A percentile compares a stretch with the other conserved stretches of the same genome.
Evolutionary conservation across 2,113 vertebrate species (phyloP).

Genomic region (Chaetorhynchus papuensis): DNA sequence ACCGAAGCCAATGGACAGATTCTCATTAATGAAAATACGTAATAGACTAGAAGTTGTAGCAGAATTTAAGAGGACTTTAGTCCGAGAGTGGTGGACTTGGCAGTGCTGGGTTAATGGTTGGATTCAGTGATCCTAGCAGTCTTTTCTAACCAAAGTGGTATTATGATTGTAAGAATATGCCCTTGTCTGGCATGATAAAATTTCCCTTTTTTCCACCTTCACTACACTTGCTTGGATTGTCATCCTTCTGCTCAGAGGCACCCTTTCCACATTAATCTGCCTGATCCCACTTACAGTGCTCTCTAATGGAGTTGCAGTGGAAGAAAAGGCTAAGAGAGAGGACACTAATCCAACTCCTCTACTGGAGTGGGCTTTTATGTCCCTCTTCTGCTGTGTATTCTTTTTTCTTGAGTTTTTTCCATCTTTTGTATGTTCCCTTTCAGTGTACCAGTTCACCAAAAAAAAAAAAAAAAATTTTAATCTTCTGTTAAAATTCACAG

Average conservation of each 20-base stretch:
- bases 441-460: not conserved
- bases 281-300: not conserved
- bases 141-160: not conserved
- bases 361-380: not conserved
- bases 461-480: not conserved
- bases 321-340: not conserved
- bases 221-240: not conserved
- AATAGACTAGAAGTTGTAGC: not conserved
- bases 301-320: not conserved
- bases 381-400: not conserved
- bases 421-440: not conserved
- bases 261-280: not conserved
- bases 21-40: not conserved
- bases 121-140: not conserved
- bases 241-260: not conserved
- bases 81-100: not conserved
- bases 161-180: not conserved
- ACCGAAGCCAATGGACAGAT: not conserved
- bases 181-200: not conserved
- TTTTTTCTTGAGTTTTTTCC: rapidly evolving
- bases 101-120: not conserved
- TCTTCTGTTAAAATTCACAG: not conserved
- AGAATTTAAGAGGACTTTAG: not conserved
- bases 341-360: not conserved
- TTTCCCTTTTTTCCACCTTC: not conserved